Percentiles rank a stretch among this genome's conserved stretches.
Conservation (phyloP, 2,113 vertebrate species). For the Pollimyrus isidori region DNA sequence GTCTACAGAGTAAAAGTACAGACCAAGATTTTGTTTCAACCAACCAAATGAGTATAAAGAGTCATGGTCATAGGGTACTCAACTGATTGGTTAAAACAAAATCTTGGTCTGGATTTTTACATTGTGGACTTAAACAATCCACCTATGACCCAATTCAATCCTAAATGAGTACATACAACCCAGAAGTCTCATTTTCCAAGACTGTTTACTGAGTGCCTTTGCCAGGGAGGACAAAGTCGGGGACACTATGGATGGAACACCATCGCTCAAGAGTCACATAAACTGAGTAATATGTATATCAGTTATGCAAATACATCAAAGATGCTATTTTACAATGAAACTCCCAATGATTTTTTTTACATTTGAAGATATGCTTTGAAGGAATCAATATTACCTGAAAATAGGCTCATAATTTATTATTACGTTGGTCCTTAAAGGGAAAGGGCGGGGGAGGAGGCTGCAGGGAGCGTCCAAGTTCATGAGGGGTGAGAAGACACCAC, state of each 20-base stretch:
- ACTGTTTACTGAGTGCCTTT: neutral
- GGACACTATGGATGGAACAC: neutral
- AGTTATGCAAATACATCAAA: neutral
- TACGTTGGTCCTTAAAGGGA: neutral
- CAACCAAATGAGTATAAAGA: neutral
- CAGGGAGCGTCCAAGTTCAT: too few relatives aligned
- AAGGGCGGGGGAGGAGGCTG: neutral
- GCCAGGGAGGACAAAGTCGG: neutral
- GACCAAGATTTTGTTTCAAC: neutral
- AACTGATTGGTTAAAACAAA: neutral
- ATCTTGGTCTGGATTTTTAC: neutral
- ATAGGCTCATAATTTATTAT: neutral
- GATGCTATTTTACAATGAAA: neutral
- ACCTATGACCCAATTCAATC: neutral
- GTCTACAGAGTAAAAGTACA: neutral
- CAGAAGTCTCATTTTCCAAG: neutral
- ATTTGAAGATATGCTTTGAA: neutral
- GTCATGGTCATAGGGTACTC: neutral
- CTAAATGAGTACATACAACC: neutral
- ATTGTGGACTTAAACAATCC: neutral
- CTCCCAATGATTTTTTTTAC: neutral
- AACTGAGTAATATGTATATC: neutral
- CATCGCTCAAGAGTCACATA: too few relatives aligned
- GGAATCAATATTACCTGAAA: neutral
- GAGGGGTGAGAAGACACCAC: neutral